Base-by-base conservation (phyloP, 2,888 invertebrate species). In the Ophioninae sp. region DNA sequence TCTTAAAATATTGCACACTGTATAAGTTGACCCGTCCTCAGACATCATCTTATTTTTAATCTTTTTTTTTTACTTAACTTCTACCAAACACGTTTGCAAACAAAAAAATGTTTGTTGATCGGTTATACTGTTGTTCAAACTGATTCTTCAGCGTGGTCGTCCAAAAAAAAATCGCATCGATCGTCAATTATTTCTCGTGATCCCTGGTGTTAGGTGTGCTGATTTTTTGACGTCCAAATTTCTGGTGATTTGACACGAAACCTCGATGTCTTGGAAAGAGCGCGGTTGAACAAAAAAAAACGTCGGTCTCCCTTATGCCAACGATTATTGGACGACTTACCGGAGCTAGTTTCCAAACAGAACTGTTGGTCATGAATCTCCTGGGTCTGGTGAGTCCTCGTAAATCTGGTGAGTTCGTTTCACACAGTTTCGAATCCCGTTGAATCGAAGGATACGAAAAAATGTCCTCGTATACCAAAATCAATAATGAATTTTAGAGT, bases 321-420 rank as follows among this genome's bases (percentile, higher is more conserved):
- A 76, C 72, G 71, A 76, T 84, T 63, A 41, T 81, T 59, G 81
- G 78, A 79, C 76, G 64, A 37, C 68, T 84, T 13, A 84, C 89
- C 59, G 90, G 89, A 65, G 69, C 90, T 59, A 86, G 89, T 13
- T 87, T 89, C 73, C 89, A 89, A 75, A 88, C 88, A 6, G 90
- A 92, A 87, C 85, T 92, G 41, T 73, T 91, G 61, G 88, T 90
- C 73, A 91, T 91, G 90, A 90, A 89, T 79, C 71, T 88, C 6
- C 63, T 90, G n/a, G 91, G 90, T 69, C 77, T 91, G 88, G 92
- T 91, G 86, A 90, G 86, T 73, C 81, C 67, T 61, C 81, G 78
- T 67, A 75, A 79, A 79, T 81, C 79, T 39, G 84, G 79, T 84
- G 84, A 84, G 81, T 84, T 81, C 58, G 64, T 51, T 41, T 68